Evolutionary conservation across 2,113 vertebrate species (phyloP).

Genomic region (Anguilla rostrata): DNA sequence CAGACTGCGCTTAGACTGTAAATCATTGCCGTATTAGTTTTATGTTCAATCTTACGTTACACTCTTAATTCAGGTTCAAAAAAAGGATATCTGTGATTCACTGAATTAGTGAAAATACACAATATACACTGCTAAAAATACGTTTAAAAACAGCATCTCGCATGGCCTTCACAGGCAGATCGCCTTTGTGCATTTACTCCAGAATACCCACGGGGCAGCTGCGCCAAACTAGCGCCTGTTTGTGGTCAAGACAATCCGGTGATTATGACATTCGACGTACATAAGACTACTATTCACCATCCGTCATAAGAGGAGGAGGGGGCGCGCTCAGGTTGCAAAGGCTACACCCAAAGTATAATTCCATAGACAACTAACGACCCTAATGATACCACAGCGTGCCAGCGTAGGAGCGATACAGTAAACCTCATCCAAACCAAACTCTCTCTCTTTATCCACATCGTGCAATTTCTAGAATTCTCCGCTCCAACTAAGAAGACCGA

Average conservation of each 20-base stretch:
- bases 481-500: not conserved
- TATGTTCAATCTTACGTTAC: not conserved
- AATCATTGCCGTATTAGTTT: not conserved
- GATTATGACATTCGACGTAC: constrained; percentile 18
- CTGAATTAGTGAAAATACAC: not conserved
- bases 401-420: constrained; percentile 7
- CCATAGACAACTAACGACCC: constrained; percentile 41
- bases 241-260: constrained; percentile 11
- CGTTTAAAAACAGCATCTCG: not conserved
- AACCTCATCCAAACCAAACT: constrained; percentile 4
- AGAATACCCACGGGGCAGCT: not conserved
- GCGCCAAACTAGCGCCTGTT: constrained; percentile 1
- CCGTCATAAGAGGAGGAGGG: not conserved
- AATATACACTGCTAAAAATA: not conserved
- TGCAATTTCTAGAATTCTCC: constrained; percentile 17
- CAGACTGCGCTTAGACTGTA: not conserved
- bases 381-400: constrained; percentile 40
- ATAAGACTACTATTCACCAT: constrained; percentile 26
- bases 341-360: constrained; percentile 32
- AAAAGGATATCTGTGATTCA: not conserved
- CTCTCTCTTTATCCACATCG: constrained; percentile 6
- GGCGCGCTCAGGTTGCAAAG: constrained; percentile 30
- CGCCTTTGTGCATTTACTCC: not conserved
- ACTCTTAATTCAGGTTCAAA: not conserved
- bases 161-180: not conserved